phyloP scores from a whole-genome alignment of 2,797 vertebrate genomes.

The Florisuga fusca region DNA sequence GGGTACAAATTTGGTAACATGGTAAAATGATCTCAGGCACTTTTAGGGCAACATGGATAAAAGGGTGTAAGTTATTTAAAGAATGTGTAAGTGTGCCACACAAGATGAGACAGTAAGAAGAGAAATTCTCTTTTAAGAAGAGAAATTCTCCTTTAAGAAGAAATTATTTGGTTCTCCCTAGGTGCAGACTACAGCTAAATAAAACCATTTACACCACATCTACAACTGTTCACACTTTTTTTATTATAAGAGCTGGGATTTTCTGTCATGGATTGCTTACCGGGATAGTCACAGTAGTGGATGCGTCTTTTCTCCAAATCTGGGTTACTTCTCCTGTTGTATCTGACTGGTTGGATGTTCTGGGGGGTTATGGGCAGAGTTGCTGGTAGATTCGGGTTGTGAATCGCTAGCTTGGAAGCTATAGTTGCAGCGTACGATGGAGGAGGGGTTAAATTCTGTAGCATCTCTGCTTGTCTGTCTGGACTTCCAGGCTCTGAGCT shows the following conservation, averaged over 20 bases:
- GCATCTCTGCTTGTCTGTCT: slow-evolving; percentile 89
- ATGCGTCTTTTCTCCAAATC: slow-evolving; percentile 96
- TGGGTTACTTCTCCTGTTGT: slow-evolving; percentile 93
- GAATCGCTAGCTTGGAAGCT: slow-evolving; percentile 91
- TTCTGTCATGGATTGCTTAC: slow-evolving; percentile 71
- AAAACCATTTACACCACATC: neutral
- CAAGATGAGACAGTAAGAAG: neutral
- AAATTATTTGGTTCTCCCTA: neutral
- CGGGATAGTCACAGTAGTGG: slow-evolving; percentile 95
- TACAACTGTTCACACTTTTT: neutral
- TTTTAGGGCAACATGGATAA: neutral
- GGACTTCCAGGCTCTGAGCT: slow-evolving; percentile 96
- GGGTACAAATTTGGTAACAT: neutral
- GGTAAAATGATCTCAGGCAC: neutral
- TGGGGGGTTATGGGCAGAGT: slow-evolving; percentile 84
- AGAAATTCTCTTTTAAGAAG: neutral
- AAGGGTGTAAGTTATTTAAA: neutral
- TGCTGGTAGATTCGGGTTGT: slow-evolving; percentile 80
- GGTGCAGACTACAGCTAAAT: neutral
- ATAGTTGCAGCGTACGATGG: slow-evolving; percentile 94
- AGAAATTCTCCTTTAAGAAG: neutral
- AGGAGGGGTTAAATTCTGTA: slow-evolving; percentile 92
- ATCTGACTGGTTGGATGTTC: slow-evolving; percentile 81
- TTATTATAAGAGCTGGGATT: neutral
- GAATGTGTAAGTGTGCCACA: neutral